Conservation (phyloP, 1,140 invertebrate species). For the Scylla paramamosain region DNA sequence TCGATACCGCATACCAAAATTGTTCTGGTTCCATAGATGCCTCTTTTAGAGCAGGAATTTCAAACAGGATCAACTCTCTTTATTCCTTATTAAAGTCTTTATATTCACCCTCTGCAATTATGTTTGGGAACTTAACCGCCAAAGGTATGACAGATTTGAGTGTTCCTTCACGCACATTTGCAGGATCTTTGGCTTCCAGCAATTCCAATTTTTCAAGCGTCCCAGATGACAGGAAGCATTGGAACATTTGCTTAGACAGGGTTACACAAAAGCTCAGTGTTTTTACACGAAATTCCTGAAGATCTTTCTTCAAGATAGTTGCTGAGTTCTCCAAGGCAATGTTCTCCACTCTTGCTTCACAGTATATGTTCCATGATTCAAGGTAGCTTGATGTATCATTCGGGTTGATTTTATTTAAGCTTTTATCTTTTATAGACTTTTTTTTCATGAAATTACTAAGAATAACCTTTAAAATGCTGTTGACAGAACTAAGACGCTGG, state of each 20-base stretch:
- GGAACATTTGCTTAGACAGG: slow-evolving; percentile 61
- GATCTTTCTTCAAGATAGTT: slow-evolving; percentile 52
- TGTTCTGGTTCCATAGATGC: slow-evolving; percentile 35
- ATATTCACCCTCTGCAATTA: slow-evolving; percentile 27
- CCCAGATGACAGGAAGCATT: slow-evolving; percentile 45
- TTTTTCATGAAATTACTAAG: slow-evolving; percentile 48
- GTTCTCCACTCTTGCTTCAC: slow-evolving; percentile 62
- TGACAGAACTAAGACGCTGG: no score
- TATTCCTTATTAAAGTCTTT: slow-evolving; percentile 32
- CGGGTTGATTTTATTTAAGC: slow-evolving; percentile 47
- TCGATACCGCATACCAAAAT: slow-evolving; percentile 37
- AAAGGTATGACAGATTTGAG: slow-evolving; percentile 54
- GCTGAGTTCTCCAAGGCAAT: slow-evolving; percentile 51
- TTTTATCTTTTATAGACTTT: slow-evolving; percentile 39
- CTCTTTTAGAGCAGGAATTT: background rate
- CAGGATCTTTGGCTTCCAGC: slow-evolving; percentile 57
- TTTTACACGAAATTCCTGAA: slow-evolving; percentile 58
- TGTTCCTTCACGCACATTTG: slow-evolving; percentile 49
- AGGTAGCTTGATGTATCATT: slow-evolving; percentile 59
- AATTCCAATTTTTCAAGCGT: slow-evolving; percentile 56
- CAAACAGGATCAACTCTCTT: slow-evolving; percentile 27
- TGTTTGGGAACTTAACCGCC: slow-evolving; percentile 43
- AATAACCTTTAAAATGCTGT: slow-evolving; percentile 52
- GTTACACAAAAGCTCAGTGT: slow-evolving; percentile 60
- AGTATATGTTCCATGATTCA: slow-evolving; percentile 51